Evolutionary conservation across 1,140 invertebrate genomes (phyloP), one percentile per base, ranked within the genome.

Genomic region (Heliconius congener): DNA sequence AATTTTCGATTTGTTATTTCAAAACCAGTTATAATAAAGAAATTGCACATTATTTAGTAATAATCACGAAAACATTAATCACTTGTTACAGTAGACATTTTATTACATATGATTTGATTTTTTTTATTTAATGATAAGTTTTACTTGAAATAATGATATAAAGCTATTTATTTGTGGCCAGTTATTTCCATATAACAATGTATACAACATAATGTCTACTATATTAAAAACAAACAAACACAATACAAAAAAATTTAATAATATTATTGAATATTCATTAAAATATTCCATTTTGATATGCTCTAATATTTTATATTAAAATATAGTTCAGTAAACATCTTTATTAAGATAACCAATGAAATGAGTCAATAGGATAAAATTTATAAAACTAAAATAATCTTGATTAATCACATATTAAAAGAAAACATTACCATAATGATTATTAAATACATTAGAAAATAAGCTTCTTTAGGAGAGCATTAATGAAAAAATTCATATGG

Each of bases 401-500:
- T 37, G 30, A 74, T 50, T 60, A 75, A 74, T 70, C 70, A 66
- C n/a, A 27, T 52, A 72, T 77, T 13, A 72, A 71, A 71, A 46
- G 16, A 50, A 71, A 52, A 72, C 42, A 72, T 77, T 42, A 71
- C 71, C 42, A 42, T 71, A 18, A 73, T 78, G 8, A 66, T 74
- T 19, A 19, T 71, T 52, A 78, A 79, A 74, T 79, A 79, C 70
- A n/a, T 42, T 76, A 76, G 57, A 74, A 52, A 74, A 66, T 30
- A 8, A 66, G 23, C 27, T 16, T 66, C 4, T 23, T n/a, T 13
- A 30, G 27, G 27, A 30, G 4, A 66, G 23, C 60, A 27, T 3
- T 66, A 66, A 66, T 66, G 27, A 27, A 66, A 27, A 66, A 66
- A 66, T 2, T n/a, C 11, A 66, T 66, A 66, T 30, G 27, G 11